Evolutionary conservation across 2,797 vertebrate genomes (phyloP).

Genomic region (Gymnopithys bicolor): DNA sequence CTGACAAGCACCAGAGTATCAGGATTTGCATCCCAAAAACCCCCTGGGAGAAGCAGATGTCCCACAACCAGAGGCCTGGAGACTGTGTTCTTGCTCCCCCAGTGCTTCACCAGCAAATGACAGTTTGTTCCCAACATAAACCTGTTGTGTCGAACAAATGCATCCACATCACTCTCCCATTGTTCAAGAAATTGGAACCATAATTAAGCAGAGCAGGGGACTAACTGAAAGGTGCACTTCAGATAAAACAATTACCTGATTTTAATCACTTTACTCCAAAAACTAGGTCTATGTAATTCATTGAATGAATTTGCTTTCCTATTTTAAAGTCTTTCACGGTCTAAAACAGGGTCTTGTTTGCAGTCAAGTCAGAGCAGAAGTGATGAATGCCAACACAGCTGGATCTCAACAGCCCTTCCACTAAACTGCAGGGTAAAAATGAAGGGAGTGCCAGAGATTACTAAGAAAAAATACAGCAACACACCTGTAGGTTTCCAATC

Average conservation of each 20-base stretch:
- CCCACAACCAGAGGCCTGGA: not conserved
- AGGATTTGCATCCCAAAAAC: not conserved
- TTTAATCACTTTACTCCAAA: not conserved
- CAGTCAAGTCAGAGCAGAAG: constrained; percentile 22
- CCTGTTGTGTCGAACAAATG: not conserved
- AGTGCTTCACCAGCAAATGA: not conserved
- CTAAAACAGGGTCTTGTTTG: not conserved
- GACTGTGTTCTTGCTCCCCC: not conserved
- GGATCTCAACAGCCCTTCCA: constrained; percentile 41
- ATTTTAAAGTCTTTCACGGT: not conserved
- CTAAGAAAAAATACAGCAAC: constrained; percentile 20
- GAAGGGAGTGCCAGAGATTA: constrained; percentile 22
- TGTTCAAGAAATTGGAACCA: not conserved
- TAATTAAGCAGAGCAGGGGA: not conserved
- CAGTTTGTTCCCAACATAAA: not conserved
- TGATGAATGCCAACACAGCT: constrained; percentile 54
- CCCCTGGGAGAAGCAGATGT: not conserved
- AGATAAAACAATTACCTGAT: not conserved
- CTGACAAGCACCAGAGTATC: not conserved
- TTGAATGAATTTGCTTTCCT: not conserved
- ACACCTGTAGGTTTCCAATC: constrained; percentile 21
- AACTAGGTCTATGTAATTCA: not conserved
- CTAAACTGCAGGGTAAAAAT: not conserved
- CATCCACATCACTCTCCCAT: too few relatives aligned
- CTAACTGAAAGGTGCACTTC: not conserved